Evolutionary conservation across 1,140 invertebrate species (phyloP).

Genomic region (Meloidogyne floridensis): DNA sequence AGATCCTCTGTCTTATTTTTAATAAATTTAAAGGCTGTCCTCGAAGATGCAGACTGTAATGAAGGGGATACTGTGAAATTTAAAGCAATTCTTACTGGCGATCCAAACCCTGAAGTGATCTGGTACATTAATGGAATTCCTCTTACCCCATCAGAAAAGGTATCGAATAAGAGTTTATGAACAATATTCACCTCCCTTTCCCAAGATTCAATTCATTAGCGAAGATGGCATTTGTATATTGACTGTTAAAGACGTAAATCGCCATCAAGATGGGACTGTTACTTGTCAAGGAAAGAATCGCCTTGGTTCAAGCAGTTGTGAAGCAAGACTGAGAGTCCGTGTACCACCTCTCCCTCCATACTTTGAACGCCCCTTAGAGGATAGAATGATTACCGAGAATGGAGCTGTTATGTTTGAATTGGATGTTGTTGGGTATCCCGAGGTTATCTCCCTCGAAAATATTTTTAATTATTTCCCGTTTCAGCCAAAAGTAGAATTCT

Average conservation of each 20-base stretch:
- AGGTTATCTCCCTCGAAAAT: slow-evolving; percentile 46
- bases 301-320: slow-evolving; percentile 54
- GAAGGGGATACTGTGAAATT: slow-evolving; percentile 65
- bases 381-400: slow-evolving; percentile 58
- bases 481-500: slow-evolving; percentile 39
- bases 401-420: slow-evolving; percentile 58
- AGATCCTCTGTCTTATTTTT: not conserved
- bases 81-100: slow-evolving; percentile 73
- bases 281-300: slow-evolving; percentile 64
- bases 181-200: not conserved
- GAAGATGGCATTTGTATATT: slow-evolving; percentile 65
- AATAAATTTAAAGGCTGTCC: slow-evolving; percentile 48
- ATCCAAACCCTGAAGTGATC: slow-evolving; percentile 78
- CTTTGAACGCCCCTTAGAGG: slow-evolving; percentile 60
- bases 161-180: not conserved
- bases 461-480: slow-evolving; percentile 36
- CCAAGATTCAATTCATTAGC: slow-evolving; percentile 53
- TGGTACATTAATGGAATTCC: slow-evolving; percentile 68
- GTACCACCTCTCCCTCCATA: slow-evolving; percentile 59
- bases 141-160: slow-evolving; percentile 63
- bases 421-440: slow-evolving; percentile 66
- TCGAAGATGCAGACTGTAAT: slow-evolving; percentile 65
- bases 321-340: slow-evolving; percentile 57
- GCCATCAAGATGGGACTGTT: slow-evolving; percentile 65
- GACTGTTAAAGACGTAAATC: slow-evolving; percentile 63